Evolutionary conservation across 2,888 invertebrate genomes (phyloP).

Genomic region (Lasioglossum leucozonium): DNA sequence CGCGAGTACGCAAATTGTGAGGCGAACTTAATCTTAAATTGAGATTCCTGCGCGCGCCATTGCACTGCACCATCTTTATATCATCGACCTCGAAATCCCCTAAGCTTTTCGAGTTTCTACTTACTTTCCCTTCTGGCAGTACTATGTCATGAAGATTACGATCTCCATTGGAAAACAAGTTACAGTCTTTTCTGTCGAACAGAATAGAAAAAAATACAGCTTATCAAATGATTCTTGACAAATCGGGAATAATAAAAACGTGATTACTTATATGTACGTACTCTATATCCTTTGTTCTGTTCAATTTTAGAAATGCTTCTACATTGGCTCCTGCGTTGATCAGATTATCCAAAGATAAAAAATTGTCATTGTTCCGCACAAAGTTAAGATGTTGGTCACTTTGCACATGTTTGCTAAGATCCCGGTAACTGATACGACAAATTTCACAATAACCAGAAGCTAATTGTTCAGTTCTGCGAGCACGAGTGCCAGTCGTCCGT

Average conservation of each 20-base stretch:
- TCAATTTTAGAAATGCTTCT: slow-evolving; percentile 88
- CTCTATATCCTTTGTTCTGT: slow-evolving; percentile 84
- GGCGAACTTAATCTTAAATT: slow-evolving; percentile 79
- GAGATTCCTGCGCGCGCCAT: slow-evolving; percentile 81
- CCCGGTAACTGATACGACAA: slow-evolving; percentile 91
- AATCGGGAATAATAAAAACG: neutral
- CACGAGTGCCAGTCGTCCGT: slow-evolving; percentile 81
- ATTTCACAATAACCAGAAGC: slow-evolving; percentile 91
- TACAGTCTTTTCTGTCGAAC: slow-evolving; percentile 78
- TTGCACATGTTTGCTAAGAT: slow-evolving; percentile 89
- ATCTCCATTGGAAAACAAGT: slow-evolving; percentile 78
- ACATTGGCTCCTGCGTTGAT: slow-evolving; percentile 89
- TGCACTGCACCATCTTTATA: slow-evolving; percentile 82
- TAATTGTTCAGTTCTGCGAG: slow-evolving; percentile 82
- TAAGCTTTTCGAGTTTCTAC: slow-evolving; percentile 73
- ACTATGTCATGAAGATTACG: slow-evolving; percentile 76
- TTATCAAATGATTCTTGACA: neutral
- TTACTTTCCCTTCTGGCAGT: slow-evolving; percentile 74
- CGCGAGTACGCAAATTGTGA: slow-evolving; percentile 82
- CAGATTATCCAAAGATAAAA: slow-evolving; percentile 90
- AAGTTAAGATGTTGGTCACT: slow-evolving; percentile 91
- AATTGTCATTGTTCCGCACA: slow-evolving; percentile 90
- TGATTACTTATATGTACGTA: slow-evolving; percentile 57
- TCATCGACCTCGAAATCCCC: slow-evolving; percentile 75
- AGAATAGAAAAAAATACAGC: slow-evolving; percentile 25